Conservation (phyloP, 2,797 vertebrate genomes). For the Tolypeutes matacus region DNA sequence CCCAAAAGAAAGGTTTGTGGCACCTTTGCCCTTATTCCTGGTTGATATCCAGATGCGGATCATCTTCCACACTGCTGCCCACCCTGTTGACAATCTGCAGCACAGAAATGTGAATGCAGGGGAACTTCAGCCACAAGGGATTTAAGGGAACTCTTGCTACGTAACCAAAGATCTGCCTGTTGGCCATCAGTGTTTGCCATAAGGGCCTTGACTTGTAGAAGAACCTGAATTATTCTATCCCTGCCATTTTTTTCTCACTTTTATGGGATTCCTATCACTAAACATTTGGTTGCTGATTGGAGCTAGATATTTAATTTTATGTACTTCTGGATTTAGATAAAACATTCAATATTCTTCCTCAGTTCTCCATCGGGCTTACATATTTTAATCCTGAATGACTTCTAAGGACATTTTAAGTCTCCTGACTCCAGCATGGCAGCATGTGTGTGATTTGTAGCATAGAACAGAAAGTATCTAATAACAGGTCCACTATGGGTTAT, state of each 20-base stretch:
- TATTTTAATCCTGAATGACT: not conserved
- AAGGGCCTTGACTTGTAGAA: not conserved
- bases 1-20: not conserved
- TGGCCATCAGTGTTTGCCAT: not conserved
- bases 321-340: not conserved
- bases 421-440: not conserved
- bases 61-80: not conserved
- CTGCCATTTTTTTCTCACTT: not conserved
- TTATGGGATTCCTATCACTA: not conserved
- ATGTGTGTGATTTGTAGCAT: not conserved
- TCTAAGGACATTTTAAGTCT: not conserved
- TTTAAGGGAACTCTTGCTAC: not conserved
- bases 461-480: not conserved
- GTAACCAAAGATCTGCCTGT: not conserved
- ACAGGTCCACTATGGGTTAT: not conserved
- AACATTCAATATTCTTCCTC: not conserved
- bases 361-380: not conserved
- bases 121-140: not conserved
- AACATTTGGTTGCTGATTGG: not conserved
- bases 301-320: not conserved
- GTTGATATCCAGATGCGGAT: not conserved
- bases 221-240: not conserved
- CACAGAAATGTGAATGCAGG: not conserved
- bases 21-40: not conserved
- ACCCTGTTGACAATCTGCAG: not conserved